Base-by-base conservation (phyloP, 2,797 vertebrate genomes). In the Tokudaia muenninki region DNA sequence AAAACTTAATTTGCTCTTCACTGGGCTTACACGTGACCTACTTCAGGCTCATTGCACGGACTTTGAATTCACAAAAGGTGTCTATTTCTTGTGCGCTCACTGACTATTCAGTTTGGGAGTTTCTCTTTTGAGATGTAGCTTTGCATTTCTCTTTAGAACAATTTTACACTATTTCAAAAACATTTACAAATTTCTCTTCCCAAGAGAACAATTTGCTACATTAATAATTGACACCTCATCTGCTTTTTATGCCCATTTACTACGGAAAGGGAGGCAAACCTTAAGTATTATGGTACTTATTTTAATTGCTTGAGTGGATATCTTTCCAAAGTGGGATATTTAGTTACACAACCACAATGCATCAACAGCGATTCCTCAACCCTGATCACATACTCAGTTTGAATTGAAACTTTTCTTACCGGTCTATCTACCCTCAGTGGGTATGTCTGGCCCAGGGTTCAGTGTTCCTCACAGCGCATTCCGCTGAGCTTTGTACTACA, bases 1-100 rank as follows among this genome's bases (percentile, higher is more conserved):
- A 95, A 97, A 97, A 90, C 37, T 87, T 94, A 93, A 96, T 95
- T 94, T 93, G 70, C 50, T 95, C 95, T 92, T 59, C 72, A 90
- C 59, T 34, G 50, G 83, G 37, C 55, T 98, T 82, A 34, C 61
- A 47, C n/a, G 87, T 80, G 90, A 74, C 82, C 82, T 87, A 81
- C 55, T 97, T 95, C 31, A 74, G 59, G 31, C 86, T 87, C 72
- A 41, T 17, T 50, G 21, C 14, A 14, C 29, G 16, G 16, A 61
- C 24, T 44, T 82, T 94, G 79, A 74, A 74, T 77, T 87, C 80
- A n/a, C 63, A 91, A 34, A 78, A 67, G 19, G 3, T 17, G 16
- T 22, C 70, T 86, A 29, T 41, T 90, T 47, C 50, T 10, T 92
- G 41, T 87, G 52, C 75, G 90, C 41, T 94, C 26, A 77, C 41